Conservation (phyloP, 2,113 vertebrate genomes). For the Tyto alba region DNA sequence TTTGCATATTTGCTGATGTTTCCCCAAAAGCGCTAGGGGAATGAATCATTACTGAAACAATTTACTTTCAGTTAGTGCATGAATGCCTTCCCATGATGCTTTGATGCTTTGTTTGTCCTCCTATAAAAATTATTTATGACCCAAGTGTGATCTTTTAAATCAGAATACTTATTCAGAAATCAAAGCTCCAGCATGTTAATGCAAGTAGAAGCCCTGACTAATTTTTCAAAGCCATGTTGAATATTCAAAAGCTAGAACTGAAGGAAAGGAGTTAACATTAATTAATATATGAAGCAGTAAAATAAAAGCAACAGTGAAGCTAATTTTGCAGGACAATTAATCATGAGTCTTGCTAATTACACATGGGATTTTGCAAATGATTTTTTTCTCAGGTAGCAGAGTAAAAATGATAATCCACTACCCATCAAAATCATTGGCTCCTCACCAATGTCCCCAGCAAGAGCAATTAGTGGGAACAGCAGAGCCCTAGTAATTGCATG, state of each 20-base stretch:
- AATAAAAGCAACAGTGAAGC: conserved; percentile 98
- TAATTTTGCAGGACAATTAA: conserved; percentile 99
- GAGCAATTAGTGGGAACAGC: conserved; percentile 96
- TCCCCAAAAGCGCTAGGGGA: conserved; percentile 72
- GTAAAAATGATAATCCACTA: conserved; percentile 93
- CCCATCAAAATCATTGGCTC: conserved; percentile 95
- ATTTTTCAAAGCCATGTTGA: conserved; percentile 93
- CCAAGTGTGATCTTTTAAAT: conserved; percentile 83
- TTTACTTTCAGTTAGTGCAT: conserved; percentile 84
- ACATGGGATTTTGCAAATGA: conserved; percentile 99
- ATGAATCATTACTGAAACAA: conserved; percentile 93
- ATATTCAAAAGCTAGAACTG: conserved; percentile 93
- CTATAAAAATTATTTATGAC: conserved; percentile 96
- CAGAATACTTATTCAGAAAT: conserved; percentile 88
- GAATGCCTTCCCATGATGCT: conserved; percentile 85
- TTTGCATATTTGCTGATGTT: conserved; percentile 88
- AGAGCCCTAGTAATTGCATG: conserved; percentile 91
- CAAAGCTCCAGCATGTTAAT: conserved; percentile 82
- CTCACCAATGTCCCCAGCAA: conserved; percentile 94
- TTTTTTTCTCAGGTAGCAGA: conserved; percentile 92
- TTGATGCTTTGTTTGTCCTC: conserved; percentile 85
- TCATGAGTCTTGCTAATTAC: conserved; percentile 99
- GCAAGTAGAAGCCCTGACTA: conserved; percentile 77
- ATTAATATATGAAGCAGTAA: conserved; percentile 99
- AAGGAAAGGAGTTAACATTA: conserved; percentile 97